These are phyloP conservation scores for Leucophora obtusa DNA, from an alignment of 2,888 invertebrate genomes.

Conservation along the genomic window DNA sequence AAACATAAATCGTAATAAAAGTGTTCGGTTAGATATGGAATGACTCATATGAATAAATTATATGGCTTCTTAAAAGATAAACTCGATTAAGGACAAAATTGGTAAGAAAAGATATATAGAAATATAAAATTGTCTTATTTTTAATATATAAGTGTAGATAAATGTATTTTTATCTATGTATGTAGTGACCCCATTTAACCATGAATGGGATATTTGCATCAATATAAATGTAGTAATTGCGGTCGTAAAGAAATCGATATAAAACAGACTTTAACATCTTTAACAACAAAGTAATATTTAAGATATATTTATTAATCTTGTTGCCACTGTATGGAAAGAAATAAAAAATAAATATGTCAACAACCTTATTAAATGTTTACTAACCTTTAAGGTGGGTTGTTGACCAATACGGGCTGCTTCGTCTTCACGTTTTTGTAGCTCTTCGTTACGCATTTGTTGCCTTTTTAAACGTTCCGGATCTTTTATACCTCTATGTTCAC, in stretches of 20 bases:
- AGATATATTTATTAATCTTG: conserved; percentile 65
- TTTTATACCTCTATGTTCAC: conserved; percentile 83
- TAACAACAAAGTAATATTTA: conserved; percentile 1
- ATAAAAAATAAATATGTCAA: conserved; percentile 18
- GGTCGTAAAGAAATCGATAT: background rate
- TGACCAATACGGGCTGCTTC: conserved; percentile 76
- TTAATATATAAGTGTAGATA: conserved; percentile 31
- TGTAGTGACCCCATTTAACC: conserved; percentile 31
- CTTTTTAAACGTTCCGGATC: conserved; percentile 82
- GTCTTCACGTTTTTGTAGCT: conserved; percentile 81
- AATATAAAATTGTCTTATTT: conserved; percentile 19
- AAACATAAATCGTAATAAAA: too few species aligned
- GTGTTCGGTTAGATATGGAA: too few species aligned
- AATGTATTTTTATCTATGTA: conserved; percentile 23
- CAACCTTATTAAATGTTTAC: background rate
- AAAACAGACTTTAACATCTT: conserved; percentile 34
- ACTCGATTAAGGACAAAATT: background rate
- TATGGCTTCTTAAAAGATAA: conserved; percentile 35
- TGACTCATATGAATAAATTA: too few species aligned
- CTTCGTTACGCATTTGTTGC: conserved; percentile 81
- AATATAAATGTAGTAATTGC: background rate
- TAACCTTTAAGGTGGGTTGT: conserved; percentile 68
- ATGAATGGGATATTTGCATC: conserved; percentile 7
- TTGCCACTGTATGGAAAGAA: conserved; percentile 71
- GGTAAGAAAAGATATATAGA: conserved; percentile 8